phyloP scores from a whole-genome alignment of 2,113 vertebrate species.

The Leptodactylus fuscus region DNA sequence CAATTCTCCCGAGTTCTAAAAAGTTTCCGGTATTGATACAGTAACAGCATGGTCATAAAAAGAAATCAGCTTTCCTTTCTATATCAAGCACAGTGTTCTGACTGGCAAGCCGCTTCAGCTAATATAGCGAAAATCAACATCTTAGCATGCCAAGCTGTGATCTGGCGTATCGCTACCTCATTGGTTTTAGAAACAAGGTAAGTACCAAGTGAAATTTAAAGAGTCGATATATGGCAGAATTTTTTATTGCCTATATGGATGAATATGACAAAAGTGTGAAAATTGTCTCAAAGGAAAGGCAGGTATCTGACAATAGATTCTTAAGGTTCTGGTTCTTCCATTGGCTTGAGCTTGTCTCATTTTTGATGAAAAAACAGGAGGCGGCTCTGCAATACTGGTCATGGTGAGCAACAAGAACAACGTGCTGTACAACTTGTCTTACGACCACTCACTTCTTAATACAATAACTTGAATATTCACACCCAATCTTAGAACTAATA shows the following conservation, averaged over 20 bases:
- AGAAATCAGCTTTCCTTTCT: neutral
- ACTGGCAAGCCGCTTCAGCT: neutral
- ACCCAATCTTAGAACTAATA: neutral
- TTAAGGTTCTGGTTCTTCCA: neutral
- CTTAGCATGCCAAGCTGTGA: neutral
- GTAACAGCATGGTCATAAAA: neutral
- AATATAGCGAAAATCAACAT: neutral
- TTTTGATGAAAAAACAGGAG: neutral
- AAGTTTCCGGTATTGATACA: neutral
- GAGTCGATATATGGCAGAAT: neutral
- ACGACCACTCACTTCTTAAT: neutral
- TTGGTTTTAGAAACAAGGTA: neutral
- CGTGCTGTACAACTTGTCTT: neutral
- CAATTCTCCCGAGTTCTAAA: neutral
- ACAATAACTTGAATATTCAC: neutral
- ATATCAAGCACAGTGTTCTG: neutral
- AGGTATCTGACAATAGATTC: neutral
- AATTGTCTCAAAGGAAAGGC: neutral
- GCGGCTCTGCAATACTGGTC: neutral
- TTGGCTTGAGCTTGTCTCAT: neutral
- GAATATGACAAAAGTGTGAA: neutral
- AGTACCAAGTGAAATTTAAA: neutral
- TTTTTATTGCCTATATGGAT: neutral
- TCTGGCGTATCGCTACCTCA: neutral
- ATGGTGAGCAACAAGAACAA: neutral